Evolutionary conservation across 2,113 vertebrate species (phyloP).

Genomic region (Malurus cyaneus): DNA sequence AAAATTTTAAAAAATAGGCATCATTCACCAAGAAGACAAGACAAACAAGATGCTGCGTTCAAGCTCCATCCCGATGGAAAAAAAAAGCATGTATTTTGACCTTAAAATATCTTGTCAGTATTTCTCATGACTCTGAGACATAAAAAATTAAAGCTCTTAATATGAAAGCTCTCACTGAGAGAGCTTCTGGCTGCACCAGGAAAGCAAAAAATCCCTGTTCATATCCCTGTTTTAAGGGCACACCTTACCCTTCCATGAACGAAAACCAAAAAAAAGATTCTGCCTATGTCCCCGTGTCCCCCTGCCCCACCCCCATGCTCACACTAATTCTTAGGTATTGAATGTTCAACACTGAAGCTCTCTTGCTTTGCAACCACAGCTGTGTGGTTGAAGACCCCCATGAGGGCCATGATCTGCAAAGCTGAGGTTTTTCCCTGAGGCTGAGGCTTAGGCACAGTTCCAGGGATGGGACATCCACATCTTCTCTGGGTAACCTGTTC

Average conservation of each 20-base stretch:
- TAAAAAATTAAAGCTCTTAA: too few relatives aligned
- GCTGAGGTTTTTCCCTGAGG: not conserved
- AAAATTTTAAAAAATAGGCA: not conserved
- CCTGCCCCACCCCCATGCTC: not conserved
- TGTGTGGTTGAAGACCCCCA: not conserved
- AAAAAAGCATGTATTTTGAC: too few relatives aligned
- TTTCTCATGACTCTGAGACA: too few relatives aligned
- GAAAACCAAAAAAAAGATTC: not conserved
- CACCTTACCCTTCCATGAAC: accelerated
- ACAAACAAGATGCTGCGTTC: not conserved
- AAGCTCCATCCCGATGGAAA: too few relatives aligned
- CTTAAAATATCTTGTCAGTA: too few relatives aligned
- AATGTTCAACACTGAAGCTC: not conserved
- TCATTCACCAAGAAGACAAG: not conserved
- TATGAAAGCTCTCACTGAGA: not conserved
- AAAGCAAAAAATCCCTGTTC: not conserved
- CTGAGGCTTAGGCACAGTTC: not conserved
- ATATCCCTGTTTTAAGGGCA: not conserved
- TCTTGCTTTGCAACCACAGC: not conserved
- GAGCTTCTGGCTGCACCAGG: not conserved
- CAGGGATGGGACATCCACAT: not conserved
- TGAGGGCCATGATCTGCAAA: not conserved
- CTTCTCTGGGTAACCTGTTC: not conserved
- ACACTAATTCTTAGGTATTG: not conserved
- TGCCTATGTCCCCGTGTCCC: not conserved